phyloP scores from a whole-genome alignment of 2,113 vertebrate species.

The Pholis gunnellus region DNA sequence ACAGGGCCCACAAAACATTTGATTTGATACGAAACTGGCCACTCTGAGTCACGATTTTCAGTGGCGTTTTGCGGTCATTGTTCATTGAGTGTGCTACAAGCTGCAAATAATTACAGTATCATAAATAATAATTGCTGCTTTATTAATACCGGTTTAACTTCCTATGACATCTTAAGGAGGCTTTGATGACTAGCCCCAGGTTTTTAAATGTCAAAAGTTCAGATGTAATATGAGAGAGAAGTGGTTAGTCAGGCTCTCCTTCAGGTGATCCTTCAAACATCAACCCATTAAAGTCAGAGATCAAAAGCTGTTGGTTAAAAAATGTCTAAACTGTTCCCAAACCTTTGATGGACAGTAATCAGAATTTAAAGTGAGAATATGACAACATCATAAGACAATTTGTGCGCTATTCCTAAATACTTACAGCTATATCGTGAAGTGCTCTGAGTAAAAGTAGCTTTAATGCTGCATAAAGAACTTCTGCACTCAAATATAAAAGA shows the following conservation, averaged over 20 bases:
- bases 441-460: background rate
- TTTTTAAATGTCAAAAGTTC: conserved; percentile 21
- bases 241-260: conserved; percentile 12
- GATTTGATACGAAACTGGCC: conserved; percentile 1
- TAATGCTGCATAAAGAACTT: background rate
- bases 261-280: conserved; percentile 54
- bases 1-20: background rate
- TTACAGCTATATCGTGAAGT: background rate
- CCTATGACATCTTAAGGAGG: background rate
- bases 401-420: background rate
- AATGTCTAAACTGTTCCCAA: background rate
- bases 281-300: conserved; percentile 43
- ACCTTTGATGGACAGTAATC: background rate
- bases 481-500: background rate
- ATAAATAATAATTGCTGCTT: background rate
- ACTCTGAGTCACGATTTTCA: background rate
- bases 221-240: conserved; percentile 22
- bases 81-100: background rate
- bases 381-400: background rate
- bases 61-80: conserved; percentile 6
- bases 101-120: background rate
- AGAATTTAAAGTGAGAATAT: background rate
- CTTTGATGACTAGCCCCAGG: background rate
- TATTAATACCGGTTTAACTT: conserved; percentile 16
- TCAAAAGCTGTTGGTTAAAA: conserved; percentile 35